A percentile compares a stretch with the other conserved stretches of the same genome.
Conservation (phyloP, 2,113 vertebrate species). For the Athene cunicularia region DNA sequence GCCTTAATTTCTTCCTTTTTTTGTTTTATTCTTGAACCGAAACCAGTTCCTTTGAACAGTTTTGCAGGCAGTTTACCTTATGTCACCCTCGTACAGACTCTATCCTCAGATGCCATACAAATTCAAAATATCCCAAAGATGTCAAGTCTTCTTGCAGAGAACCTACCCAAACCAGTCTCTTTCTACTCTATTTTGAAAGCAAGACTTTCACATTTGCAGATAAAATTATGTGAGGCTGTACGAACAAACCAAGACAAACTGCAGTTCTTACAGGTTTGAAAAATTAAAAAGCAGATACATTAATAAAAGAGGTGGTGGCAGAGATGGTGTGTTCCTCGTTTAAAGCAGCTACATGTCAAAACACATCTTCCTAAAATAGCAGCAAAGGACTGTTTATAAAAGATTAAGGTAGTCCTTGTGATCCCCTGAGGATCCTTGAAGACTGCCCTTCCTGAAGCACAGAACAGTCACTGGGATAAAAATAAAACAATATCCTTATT, state of each 20-base stretch:
- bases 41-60: background rate
- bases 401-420: background rate
- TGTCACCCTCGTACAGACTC: background rate
- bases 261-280: conserved; percentile 63
- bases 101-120: background rate
- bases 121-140: background rate
- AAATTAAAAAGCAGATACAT: background rate
- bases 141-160: background rate
- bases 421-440: background rate
- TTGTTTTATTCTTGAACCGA: background rate
- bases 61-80: background rate
- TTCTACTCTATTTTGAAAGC: background rate
- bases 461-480: background rate
- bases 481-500: background rate
- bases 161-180: background rate
- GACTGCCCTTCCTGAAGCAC: background rate
- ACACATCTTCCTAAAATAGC: background rate
- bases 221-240: conserved; percentile 55
- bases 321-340: background rate
- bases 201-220: background rate
- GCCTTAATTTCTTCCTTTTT: background rate
- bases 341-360: background rate
- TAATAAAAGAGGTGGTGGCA: background rate
- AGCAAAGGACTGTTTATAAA: background rate
- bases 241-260: conserved; percentile 57